Evolutionary conservation across 2,888 invertebrate genomes (phyloP), one percentile per base, ranked within the genome.

Genomic region (Calameuta pallipes): DNA sequence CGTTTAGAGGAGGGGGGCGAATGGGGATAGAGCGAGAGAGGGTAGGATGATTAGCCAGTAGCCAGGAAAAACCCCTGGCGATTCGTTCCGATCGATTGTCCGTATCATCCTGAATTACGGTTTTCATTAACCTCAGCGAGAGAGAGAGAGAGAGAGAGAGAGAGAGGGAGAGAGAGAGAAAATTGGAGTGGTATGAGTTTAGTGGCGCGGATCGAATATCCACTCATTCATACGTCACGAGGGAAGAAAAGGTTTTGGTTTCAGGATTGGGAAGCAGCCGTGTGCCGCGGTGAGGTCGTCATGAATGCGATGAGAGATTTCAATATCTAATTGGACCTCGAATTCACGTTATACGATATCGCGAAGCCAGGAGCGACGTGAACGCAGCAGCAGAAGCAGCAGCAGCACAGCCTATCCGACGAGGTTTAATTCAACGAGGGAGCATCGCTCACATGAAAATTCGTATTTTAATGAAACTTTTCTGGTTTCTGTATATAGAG

Each of bases 81-180:
- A 86, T 86, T 85, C 84, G 82, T 78, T 80, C 80, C 81, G 85
- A 87, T 88, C 87, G 86, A 88, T 87, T 81, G 83, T 80, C 77
- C 78, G 84, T 82, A 83, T 84, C 81, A 82, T 82, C 86, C 85
- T 86, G 88, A 88, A 89, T 87, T 88, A 87, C 86, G 84, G 84
- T 88, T 88, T 89, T 89, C 88, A 89, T 89, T 88, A 89, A 85
- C 87, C 85, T 80, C 81, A 80, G 81, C 73, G 76, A 75, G 79
- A 78, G 77, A 0, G 37, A 1, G 13, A 12, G 35, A 35, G 33
- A 34, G 34, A 34, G 35, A 9, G 9, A 9, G 35, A 35, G 36
- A 36, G 36, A 31, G 30, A 70, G 70, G n/a, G 4, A 12, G 30
- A 30, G 70, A 11, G 30, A 4, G 23, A 30, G 4, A 13, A 30